Evolutionary conservation across 2,888 invertebrate species (phyloP).

Genomic region (Thysanoteuthis rhombus): DNA sequence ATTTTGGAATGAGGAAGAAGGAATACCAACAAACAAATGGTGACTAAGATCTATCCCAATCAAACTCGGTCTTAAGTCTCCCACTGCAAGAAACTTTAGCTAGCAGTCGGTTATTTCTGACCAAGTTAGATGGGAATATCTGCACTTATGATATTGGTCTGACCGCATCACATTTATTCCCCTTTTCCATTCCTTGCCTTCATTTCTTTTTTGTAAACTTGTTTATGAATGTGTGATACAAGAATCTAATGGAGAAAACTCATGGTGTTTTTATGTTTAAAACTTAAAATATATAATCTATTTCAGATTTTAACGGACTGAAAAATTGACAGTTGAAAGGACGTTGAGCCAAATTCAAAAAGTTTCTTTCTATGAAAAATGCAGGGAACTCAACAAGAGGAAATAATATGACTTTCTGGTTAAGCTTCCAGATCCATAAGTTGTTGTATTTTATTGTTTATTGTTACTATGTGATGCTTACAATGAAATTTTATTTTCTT

Average conservation of each 20-base stretch:
- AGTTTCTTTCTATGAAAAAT: neutral
- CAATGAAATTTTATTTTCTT: too few species aligned
- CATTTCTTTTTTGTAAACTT: neutral
- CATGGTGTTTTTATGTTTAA: neutral
- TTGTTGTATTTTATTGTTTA: too few species aligned
- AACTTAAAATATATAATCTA: neutral
- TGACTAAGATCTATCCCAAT: neutral
- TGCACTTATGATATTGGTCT: neutral
- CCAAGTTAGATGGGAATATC: neutral
- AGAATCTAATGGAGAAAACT: neutral
- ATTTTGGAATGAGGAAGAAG: neutral
- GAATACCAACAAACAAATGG: neutral
- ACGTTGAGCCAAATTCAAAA: neutral
- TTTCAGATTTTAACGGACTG: neutral
- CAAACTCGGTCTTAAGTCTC: conserved; percentile 12
- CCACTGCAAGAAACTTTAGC: conserved; percentile 12
- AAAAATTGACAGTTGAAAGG: neutral
- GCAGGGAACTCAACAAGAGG: neutral
- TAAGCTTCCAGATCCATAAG: neutral
- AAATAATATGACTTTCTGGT: neutral
- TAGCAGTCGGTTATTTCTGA: conserved; percentile 12
- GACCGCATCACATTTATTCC: neutral
- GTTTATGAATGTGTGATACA: neutral
- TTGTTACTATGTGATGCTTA: neutral
- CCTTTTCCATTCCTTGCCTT: neutral